Base-by-base conservation (phyloP, 2,797 vertebrate genomes). In the Limnodromus scolopaceus region DNA sequence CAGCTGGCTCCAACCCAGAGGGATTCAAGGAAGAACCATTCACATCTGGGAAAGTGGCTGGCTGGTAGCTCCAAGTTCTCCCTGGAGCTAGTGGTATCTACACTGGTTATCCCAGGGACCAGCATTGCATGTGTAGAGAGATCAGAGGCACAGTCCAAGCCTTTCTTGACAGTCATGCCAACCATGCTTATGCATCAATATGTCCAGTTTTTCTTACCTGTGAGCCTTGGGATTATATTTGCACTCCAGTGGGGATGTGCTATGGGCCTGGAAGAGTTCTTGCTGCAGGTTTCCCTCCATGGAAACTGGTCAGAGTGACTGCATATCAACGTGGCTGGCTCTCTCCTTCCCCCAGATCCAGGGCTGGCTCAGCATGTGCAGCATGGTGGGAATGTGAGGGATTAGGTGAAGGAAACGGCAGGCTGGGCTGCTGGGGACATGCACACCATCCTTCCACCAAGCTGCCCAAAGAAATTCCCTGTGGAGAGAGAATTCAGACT, bases 301-400 rank as follows among this genome's bases (percentile, higher is more conserved):
- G 39, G 46, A 45, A 4, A 20, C 12, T 10, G 17, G 11, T 5
- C 46, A 28, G 24, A 15, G 27, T 11, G 24, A 11, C 9, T 32
- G 27, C 15, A 8, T 19, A 2, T 2, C 1, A 2, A 7, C 20
- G 54, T 18, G 61, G 10, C 17, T 80, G 60, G 22, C 22, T 32
- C 27, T 58, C 12, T 4, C 7, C 25, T 39, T 53, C 32, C 32
- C 32, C 19, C 19, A 41, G 41, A 54, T 7, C 27, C 57, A 45
- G 28, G n/a, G 27, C 34, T 17, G 38, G 28, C 34, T 69, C 39
- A 5, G 41, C 0, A 41, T 1, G 16, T 15, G 51, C 78, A 64
- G 60, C 0, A 0, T 4, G 43, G 17, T 43, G 80, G 36, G 69
- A n/a, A 46, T 5, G 24, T 1, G 38, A 71, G 39, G 46, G 24